Evolutionary conservation across 2,888 invertebrate genomes (phyloP), one percentile per base, ranked within the genome.

Genomic region (Rhodophaea formosa): DNA sequence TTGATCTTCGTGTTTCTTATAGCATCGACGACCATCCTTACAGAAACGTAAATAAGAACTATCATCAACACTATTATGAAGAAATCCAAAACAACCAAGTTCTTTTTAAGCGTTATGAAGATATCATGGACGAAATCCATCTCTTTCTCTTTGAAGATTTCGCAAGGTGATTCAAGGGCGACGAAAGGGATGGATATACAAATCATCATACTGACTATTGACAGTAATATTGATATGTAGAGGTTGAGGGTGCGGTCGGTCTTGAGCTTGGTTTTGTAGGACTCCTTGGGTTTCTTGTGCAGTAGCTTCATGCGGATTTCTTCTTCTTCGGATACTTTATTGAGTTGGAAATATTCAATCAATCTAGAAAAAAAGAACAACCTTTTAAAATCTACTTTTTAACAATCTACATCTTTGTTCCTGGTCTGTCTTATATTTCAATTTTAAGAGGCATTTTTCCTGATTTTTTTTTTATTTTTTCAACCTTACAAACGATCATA

Each of bases 101-200:
- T n/a, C n/a, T n/a, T 39, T 5, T 39, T 10, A 39, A 39, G 5
- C 12, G n/a, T 39, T 6, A 12, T 39, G 39, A 39, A 5, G 10
- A n/a, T 12, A 6, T n/a, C 2, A 12, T 39, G n/a, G n/a, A 49
- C 6, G 14, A 16, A 8, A 15, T 32, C 1, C 49, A 49, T 49
- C 30, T 49, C 12, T 7, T 69, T 60, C 0, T 66, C 54, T 30
- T 69, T 70, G 0, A 84, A 66, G 0, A 68, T 59, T 16, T 77
- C 72, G 35, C 75, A 78, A 0, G 85, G 83, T 1, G 63, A 59
- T 14, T 79, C 69, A 29, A 85, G 43, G 0, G 64, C 56, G 0
- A 61, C 73, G 10, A 71, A 80, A 0, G 85, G 85, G 56, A 85
- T 72, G 0, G 82, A 74, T 0, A 83, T 14, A 55, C 76, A 77